These are phyloP conservation scores for Belgica antarctica DNA, from an alignment of 2,888 invertebrate species.

Conservation along the genomic window DNA sequence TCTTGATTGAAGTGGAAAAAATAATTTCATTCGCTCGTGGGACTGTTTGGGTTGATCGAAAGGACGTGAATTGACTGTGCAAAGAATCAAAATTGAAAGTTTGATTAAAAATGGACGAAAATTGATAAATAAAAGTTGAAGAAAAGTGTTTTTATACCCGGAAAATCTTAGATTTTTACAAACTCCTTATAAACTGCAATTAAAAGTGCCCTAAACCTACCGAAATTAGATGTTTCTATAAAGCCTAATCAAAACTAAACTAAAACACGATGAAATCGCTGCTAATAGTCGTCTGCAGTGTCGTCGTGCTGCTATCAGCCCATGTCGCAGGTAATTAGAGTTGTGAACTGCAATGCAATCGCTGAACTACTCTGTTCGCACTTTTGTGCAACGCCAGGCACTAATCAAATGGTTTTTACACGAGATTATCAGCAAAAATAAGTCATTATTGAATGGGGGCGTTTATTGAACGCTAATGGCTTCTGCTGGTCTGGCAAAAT, in stretches of 20 bases:
- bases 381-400: background rate
- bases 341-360: background rate
- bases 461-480: constrained; percentile 18
- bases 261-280: background rate
- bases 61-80: too few species aligned
- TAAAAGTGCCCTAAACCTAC: constrained; percentile 8
- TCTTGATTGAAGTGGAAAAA: too few species aligned
- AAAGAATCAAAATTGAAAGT: too few species aligned
- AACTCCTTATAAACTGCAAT: background rate
- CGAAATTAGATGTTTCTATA: background rate
- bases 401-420: background rate
- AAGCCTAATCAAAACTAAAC: background rate
- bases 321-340: constrained; percentile 19
- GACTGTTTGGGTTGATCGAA: background rate
- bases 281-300: background rate
- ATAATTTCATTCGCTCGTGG: background rate
- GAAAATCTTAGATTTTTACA: too few species aligned
- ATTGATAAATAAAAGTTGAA: too few species aligned
- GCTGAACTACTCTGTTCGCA: background rate
- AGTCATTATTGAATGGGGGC: constrained; percentile 21
- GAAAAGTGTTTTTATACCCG: too few species aligned
- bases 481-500: constrained; percentile 16
- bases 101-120: constrained; percentile 16
- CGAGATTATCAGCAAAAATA: constrained; percentile 17
- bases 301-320: background rate